phyloP scores from a whole-genome alignment of 2,113 vertebrate species.

The Dipodomys spectabilis region DNA sequence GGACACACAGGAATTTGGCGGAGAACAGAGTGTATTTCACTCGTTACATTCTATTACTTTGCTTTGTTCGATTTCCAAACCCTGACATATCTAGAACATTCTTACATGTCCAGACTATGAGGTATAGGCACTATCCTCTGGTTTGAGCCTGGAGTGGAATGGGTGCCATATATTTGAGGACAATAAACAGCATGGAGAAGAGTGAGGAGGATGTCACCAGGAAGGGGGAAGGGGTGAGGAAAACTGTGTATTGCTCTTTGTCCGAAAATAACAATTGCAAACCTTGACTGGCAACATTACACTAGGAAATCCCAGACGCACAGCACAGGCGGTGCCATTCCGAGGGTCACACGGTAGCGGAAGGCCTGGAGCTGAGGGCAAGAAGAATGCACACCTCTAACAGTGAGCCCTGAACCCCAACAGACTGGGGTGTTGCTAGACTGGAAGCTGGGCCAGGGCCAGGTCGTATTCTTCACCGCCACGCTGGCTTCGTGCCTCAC shows the following conservation, averaged over 20 bases:
- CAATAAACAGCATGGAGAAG: no score
- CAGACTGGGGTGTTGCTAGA: no score
- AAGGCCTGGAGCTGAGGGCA: not conserved
- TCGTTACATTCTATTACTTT: not conserved
- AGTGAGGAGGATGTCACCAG: not conserved
- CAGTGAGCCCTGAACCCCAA: no score
- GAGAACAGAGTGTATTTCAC: not conserved
- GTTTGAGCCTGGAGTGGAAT: not conserved
- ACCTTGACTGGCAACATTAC: not conserved
- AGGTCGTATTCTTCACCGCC: no score
- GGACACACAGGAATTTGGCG: no score
- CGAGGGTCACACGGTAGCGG: not conserved
- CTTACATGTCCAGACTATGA: no score
- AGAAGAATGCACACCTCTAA: not conserved
- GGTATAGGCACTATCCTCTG: no score
- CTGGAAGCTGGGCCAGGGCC: no score
- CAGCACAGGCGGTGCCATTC: not conserved
- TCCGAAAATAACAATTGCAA: not conserved
- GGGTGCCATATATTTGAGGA: not conserved
- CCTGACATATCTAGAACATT: no score
- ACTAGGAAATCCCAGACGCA: not conserved
- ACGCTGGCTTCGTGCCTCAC: no score
- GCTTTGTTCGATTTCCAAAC: not conserved
- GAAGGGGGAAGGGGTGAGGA: no score
- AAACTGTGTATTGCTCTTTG: rapidly evolving